These are phyloP conservation scores for Aplysina aerophoba DNA, from an alignment of 37 sponge, comb jelly and placozoan genomes.

Conservation along the genomic window DNA sequence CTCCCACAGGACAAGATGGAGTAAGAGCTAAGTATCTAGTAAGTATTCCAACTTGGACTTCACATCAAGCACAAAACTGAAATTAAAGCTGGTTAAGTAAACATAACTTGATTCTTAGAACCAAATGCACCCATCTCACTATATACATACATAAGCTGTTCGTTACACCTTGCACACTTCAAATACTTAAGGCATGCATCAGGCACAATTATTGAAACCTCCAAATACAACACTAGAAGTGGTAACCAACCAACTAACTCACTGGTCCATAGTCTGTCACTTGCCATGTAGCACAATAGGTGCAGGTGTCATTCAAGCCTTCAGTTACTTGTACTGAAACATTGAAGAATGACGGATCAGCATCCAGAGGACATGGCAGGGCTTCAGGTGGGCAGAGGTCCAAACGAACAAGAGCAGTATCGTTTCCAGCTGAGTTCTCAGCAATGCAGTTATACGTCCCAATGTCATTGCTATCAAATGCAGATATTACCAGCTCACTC, in stretches of 20 bases:
- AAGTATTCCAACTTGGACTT: too few species aligned
- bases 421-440: neutral
- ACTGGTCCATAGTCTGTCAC: neutral
- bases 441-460: neutral
- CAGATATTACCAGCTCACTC: neutral
- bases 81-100: too few species aligned
- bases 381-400: neutral
- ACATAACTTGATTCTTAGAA: too few species aligned
- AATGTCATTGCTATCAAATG: neutral
- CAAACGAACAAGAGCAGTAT: neutral
- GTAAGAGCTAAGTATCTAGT: too few species aligned
- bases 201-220: too few species aligned
- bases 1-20: too few species aligned
- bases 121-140: too few species aligned
- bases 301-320: neutral
- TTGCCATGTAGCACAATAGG: neutral
- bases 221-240: too few species aligned
- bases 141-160: too few species aligned
- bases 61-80: too few species aligned
- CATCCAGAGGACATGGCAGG: neutral
- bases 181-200: too few species aligned
- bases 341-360: neutral
- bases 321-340: neutral
- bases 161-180: too few species aligned
- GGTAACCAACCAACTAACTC: neutral